phyloP scores from a whole-genome alignment of 2,888 invertebrate genomes.

The Pecten maximus region DNA sequence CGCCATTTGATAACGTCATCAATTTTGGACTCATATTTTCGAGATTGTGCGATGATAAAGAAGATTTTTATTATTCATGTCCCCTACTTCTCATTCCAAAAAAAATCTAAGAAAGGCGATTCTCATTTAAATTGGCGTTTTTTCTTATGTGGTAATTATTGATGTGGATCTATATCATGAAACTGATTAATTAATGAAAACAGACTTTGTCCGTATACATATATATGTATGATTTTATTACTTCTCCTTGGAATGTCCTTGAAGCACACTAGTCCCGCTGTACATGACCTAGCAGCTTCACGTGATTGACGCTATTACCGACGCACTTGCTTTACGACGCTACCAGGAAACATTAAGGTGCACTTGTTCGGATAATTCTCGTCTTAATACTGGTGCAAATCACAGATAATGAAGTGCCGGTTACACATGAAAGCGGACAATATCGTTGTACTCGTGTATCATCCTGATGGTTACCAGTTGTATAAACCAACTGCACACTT shows the following conservation, averaged over 20 bases:
- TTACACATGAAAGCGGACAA: conserved; percentile 25
- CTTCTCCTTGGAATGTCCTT: not conserved
- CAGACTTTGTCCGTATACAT: too few species aligned
- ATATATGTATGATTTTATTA: too few species aligned
- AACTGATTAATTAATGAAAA: too few species aligned
- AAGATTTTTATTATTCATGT: too few species aligned
- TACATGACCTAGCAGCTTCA: not conserved
- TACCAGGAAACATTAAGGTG: not conserved
- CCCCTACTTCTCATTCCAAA: too few species aligned
- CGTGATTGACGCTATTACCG: not conserved
- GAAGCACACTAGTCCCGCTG: not conserved
- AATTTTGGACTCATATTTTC: too few species aligned
- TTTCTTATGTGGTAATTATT: too few species aligned
- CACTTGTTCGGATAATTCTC: not conserved
- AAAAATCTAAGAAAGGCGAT: too few species aligned
- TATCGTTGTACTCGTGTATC: not conserved
- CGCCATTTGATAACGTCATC: too few species aligned
- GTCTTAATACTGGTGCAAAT: not conserved
- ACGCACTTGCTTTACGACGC: not conserved
- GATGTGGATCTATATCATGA: too few species aligned
- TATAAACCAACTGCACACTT: not conserved
- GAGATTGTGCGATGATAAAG: too few species aligned
- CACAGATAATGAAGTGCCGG: not conserved
- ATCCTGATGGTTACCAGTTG: not conserved
- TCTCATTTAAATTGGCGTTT: too few species aligned